phyloP scores from a whole-genome alignment of 2,888 invertebrate genomes.

The Yponomeuta evonymella region DNA sequence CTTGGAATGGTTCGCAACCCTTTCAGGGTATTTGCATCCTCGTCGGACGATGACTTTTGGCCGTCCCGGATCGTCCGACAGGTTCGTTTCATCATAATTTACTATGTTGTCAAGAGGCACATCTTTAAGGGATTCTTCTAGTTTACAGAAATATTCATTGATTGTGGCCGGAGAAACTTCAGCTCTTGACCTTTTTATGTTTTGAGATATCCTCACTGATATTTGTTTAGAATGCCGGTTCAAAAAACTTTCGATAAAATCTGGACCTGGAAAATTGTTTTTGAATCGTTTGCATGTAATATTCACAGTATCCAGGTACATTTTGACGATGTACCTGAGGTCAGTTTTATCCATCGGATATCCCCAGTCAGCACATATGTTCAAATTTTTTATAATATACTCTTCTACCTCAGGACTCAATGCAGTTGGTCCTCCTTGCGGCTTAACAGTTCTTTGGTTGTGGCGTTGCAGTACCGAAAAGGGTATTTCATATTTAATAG shows the following conservation, averaged over 20 bases:
- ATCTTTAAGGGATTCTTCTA: neutral
- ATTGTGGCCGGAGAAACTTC: neutral
- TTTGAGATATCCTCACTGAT: neutral
- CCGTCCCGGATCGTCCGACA: slow-evolving; percentile 11
- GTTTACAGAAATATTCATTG: slow-evolving; percentile 10
- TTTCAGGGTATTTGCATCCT: slow-evolving; percentile 11
- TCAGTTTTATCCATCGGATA: slow-evolving; percentile 21
- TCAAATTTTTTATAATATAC: slow-evolving; percentile 3
- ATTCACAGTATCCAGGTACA: slow-evolving; percentile 24
- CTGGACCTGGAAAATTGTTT: neutral
- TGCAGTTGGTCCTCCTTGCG: too few species aligned
- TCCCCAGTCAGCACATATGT: slow-evolving; percentile 14
- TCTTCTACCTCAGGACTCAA: too few species aligned
- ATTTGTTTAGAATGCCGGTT: neutral
- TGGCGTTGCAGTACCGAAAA: too few species aligned
- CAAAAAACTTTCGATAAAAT: neutral
- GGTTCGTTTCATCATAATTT: slow-evolving; percentile 14
- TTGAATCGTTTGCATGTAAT: neutral
- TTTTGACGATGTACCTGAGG: slow-evolving; percentile 26
- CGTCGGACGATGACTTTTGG: slow-evolving; percentile 10
- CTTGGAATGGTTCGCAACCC: neutral
- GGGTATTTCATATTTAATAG: too few species aligned
- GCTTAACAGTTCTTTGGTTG: neutral
- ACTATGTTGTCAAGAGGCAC: slow-evolving; percentile 1
- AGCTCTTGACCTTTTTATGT: neutral